Percentiles rank a stretch among this genome's conserved stretches.
Evolutionary conservation across 2,888 invertebrate genomes (phyloP).

Genomic region (Acanthosepion pharaonis): DNA sequence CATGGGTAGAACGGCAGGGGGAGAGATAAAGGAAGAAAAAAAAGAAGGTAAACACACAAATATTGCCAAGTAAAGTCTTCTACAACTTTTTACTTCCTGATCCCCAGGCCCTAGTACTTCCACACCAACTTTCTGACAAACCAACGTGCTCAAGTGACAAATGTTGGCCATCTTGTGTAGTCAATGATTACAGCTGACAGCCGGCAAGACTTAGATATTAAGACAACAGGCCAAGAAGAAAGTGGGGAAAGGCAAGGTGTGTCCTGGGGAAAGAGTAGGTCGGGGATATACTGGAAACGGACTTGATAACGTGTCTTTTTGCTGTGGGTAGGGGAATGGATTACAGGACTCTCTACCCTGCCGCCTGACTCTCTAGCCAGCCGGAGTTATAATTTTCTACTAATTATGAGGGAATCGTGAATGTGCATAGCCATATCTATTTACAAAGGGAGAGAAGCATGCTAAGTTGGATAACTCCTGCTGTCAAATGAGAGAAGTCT

Average conservation of each 20-base stretch:
- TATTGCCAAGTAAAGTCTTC: neutral
- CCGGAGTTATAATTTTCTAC: constrained; percentile 33
- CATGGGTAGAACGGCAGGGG: neutral
- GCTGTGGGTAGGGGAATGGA: neutral
- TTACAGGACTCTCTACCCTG: neutral
- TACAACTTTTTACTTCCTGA: neutral
- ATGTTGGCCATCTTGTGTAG: neutral
- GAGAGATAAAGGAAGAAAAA: too few species aligned
- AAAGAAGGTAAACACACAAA: too few species aligned
- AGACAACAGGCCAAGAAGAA: neutral
- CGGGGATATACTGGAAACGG: neutral
- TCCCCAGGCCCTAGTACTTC: neutral
- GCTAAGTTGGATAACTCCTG: neutral
- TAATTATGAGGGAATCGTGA: constrained; percentile 6
- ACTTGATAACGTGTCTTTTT: neutral
- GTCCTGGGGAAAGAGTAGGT: neutral
- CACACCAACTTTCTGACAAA: neutral
- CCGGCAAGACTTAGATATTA: neutral
- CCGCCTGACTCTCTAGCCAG: neutral
- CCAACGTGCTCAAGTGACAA: neutral
- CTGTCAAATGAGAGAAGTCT: neutral
- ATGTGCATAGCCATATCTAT: neutral
- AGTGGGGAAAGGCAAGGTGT: neutral
- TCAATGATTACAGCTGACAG: neutral
- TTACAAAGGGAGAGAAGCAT: neutral